A percentile compares a stretch with the other conserved stretches of the same genome.
These are phyloP conservation scores for Macrotis lagotis DNA, from an alignment of 2,113 vertebrate species.

Conservation along the genomic window DNA sequence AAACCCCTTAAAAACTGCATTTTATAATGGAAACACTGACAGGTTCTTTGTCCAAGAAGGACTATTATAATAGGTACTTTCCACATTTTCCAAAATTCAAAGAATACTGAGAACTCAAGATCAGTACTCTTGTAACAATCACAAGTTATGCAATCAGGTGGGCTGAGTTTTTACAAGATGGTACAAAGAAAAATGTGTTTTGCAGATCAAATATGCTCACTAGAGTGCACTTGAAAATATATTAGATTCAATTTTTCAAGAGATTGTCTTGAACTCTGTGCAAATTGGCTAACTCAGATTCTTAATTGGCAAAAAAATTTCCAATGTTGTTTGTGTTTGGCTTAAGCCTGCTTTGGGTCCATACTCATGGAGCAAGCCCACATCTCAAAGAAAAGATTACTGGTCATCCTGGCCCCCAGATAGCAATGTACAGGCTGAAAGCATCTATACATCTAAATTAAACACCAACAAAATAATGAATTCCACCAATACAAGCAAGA, in stretches of 20 bases:
- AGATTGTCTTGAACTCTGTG: slow-evolving; percentile 24
- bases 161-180: slow-evolving; percentile 55
- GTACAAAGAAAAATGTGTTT: slow-evolving; percentile 73
- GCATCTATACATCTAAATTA: background rate
- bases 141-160: slow-evolving; percentile 66
- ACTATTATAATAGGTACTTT: slow-evolving; percentile 73
- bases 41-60: slow-evolving; percentile 74
- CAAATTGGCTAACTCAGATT: slow-evolving; percentile 43
- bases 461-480: background rate
- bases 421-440: background rate
- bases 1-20: slow-evolving; percentile 75
- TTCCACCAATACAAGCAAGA: background rate
- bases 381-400: background rate
- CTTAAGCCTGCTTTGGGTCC: background rate
- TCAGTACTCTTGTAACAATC: slow-evolving; percentile 59
- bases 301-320: slow-evolving; percentile 40
- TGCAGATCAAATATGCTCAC: slow-evolving; percentile 31
- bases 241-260: slow-evolving; percentile 56
- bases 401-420: background rate
- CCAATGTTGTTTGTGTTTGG: slow-evolving; percentile 28
- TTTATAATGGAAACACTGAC: slow-evolving; percentile 84
- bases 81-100: slow-evolving; percentile 71
- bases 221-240: slow-evolving; percentile 26
- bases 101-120: slow-evolving; percentile 55
- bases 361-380: background rate